Evolutionary conservation across 2,113 vertebrate genomes (phyloP).

Genomic region (Mungos mungo): DNA sequence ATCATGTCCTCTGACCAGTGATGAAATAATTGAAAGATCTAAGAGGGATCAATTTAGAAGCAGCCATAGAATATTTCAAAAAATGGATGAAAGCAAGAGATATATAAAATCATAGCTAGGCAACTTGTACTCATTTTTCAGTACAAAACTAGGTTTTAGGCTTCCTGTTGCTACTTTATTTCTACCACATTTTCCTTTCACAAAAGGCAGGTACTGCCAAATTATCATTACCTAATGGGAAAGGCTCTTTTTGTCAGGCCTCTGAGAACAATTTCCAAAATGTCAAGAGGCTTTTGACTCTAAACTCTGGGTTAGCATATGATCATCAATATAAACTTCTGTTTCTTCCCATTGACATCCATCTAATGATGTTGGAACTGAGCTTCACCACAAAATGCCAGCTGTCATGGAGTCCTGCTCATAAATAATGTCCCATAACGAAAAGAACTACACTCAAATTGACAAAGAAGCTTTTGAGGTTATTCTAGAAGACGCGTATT

Average conservation of each 20-base stretch:
- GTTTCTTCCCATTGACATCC: slow-evolving; percentile 44
- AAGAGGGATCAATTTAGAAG: neutral
- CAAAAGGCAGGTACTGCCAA: neutral
- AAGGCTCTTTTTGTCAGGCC: neutral
- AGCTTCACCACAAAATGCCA: slow-evolving; percentile 22
- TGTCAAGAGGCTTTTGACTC: slow-evolving; percentile 40
- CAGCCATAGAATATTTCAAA: neutral
- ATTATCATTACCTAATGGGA: neutral
- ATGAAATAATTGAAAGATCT: neutral
- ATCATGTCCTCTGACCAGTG: neutral
- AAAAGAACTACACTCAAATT: neutral
- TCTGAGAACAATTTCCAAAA: slow-evolving; percentile 49
- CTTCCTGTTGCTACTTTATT: neutral
- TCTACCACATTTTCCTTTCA: neutral
- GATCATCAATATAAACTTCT: slow-evolving; percentile 55
- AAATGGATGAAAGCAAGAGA: neutral
- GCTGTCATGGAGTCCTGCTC: neutral
- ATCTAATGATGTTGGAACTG: slow-evolving; percentile 16
- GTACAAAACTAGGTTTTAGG: neutral
- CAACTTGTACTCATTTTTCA: neutral
- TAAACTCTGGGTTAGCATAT: slow-evolving; percentile 5
- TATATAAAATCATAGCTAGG: neutral
- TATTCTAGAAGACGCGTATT: neutral
- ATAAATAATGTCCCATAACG: slow-evolving; percentile 23
- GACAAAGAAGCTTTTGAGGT: slow-evolving; percentile 18